Percentiles rank a stretch among this genome's conserved stretches.
Evolutionary conservation across 1,140 invertebrate genomes (phyloP).

Genomic region (Penaeus indicus): DNA sequence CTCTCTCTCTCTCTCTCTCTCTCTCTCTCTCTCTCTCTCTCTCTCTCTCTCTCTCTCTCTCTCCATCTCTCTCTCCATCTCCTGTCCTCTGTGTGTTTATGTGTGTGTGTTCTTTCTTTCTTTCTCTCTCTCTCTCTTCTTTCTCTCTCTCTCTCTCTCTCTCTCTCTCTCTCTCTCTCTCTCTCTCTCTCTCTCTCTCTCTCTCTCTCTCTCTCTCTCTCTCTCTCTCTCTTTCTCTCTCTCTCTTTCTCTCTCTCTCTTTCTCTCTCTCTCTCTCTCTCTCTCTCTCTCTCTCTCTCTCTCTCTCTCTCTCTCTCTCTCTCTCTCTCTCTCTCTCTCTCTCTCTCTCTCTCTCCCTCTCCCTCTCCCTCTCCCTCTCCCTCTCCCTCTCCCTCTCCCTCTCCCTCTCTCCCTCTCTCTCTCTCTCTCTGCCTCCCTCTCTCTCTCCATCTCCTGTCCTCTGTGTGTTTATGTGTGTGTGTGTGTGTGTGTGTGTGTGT

Average conservation of each 20-base stretch:
- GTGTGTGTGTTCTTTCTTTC: neutral
- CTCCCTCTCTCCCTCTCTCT: constrained; percentile 41
- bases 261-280: too few relatives aligned
- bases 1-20: too few relatives aligned
- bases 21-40: constrained; percentile 28
- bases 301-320: too few relatives aligned
- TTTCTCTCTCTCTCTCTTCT: neutral
- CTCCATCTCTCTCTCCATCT: neutral
- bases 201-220: neutral
- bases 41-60: constrained; percentile 38
- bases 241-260: too few relatives aligned
- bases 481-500: too few relatives aligned
- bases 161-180: neutral
- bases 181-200: neutral
- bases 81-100: too few relatives aligned
- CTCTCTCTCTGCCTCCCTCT: neutral
- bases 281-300: too few relatives aligned
- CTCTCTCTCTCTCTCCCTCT: too few relatives aligned
- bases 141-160: neutral
- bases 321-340: too few relatives aligned
- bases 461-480: too few relatives aligned
- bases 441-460: too few relatives aligned
- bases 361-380: constrained; percentile 15
- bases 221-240: neutral
- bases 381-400: constrained; percentile 33